Conservation (phyloP, 2,888 invertebrate genomes). For the Stenchaetothrips biformis region DNA sequence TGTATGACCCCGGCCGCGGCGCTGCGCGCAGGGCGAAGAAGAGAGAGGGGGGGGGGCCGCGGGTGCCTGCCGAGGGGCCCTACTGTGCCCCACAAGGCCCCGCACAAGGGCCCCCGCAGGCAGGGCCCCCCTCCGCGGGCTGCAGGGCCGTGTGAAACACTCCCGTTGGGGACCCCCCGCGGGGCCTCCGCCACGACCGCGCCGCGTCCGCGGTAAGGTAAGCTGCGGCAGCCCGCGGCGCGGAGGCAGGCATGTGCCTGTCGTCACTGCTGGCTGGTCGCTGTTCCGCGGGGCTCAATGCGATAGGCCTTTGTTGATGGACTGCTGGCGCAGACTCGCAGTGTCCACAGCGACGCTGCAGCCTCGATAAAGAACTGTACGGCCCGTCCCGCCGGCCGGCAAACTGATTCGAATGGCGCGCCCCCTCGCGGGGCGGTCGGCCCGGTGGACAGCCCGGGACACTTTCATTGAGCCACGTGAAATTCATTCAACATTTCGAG, state of each 20-base stretch:
- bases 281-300: no score
- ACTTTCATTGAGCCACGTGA: conserved; percentile 15
- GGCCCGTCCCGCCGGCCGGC: not conserved
- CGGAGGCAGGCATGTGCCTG: not conserved
- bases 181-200: conserved; percentile 26
- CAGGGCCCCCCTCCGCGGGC: not conserved
- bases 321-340: no score
- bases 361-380: no score
- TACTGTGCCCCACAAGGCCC: no score
- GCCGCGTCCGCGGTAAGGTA: not conserved
- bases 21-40: not conserved
- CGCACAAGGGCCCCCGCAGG: not conserved
- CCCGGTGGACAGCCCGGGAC: not conserved
- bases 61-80: not conserved
- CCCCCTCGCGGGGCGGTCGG: no score
- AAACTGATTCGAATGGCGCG: conserved; percentile 1
- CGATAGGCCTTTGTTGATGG: no score
- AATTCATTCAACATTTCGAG: conserved; percentile 21
- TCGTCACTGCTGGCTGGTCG: no score
- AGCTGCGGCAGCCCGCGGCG: not conserved
- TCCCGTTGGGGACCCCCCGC: conserved; percentile 36
- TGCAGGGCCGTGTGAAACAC: conserved; percentile 34
- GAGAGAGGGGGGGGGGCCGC: not conserved
- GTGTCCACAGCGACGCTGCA: no score
- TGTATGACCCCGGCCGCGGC: no score